Conservation (phyloP, 2,888 invertebrate genomes). For the Andrena flavipes region DNA sequence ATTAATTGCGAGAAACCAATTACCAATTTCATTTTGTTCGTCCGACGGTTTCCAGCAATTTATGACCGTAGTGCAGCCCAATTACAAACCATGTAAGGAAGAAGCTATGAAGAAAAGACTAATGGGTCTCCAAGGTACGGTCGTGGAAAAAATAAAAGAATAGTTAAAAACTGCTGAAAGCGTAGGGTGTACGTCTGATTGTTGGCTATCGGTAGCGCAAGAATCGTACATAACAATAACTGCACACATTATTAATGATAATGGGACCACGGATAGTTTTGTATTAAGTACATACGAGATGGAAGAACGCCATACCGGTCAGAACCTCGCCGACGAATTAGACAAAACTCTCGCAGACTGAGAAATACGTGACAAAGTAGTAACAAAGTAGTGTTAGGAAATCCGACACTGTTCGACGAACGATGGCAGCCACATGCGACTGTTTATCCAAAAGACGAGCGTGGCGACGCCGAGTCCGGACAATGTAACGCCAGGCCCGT, state of each 20-base stretch:
- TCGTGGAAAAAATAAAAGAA: background rate
- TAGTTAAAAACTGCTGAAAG: background rate
- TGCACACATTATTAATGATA: conserved; percentile 33
- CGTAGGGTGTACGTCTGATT: conserved; percentile 39
- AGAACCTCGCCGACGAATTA: no score
- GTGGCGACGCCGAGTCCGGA: no score
- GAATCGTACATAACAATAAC: conserved; percentile 46
- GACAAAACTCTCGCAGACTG: no score
- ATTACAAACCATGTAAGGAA: conserved; percentile 1
- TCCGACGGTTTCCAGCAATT: background rate
- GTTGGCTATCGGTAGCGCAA: conserved; percentile 40
- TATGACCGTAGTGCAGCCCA: background rate
- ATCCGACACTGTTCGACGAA: no score
- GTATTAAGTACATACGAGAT: no score
- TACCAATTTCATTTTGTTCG: background rate
- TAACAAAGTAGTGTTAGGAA: no score
- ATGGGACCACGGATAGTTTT: no score
- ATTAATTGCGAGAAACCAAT: background rate
- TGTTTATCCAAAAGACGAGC: no score
- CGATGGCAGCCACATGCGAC: no score
- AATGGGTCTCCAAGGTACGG: background rate
- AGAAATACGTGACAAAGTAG: no score
- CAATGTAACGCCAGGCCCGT: no score
- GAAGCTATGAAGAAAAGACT: background rate
- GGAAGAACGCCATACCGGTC: no score